A percentile compares a stretch with the other conserved stretches of the same genome.
phyloP scores from a whole-genome alignment of 64 coral and sea anemone species.

The Montipora sp. region DNA sequence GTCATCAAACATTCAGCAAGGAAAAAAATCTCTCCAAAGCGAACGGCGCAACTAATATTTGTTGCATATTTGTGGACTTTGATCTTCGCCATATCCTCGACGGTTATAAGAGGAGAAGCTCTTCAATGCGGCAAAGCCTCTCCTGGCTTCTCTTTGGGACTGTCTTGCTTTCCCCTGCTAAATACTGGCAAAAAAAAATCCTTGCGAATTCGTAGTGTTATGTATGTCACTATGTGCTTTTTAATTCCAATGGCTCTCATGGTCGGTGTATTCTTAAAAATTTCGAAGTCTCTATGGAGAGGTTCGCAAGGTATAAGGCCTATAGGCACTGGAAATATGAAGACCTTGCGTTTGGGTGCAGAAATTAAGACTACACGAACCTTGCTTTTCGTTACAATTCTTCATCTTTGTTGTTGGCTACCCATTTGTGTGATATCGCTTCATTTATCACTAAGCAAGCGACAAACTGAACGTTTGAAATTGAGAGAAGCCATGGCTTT shows the following conservation, averaged over 20 bases:
- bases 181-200: neutral
- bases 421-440: conserved; percentile 54
- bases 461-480: neutral
- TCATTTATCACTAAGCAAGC: neutral
- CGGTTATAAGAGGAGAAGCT: neutral
- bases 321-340: conserved; percentile 62
- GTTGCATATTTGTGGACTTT: conserved; percentile 43
- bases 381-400: conserved; percentile 62
- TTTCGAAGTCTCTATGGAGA: conserved; percentile 59
- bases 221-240: conserved; percentile 47
- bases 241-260: conserved; percentile 68
- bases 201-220: conserved; percentile 26
- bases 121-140: neutral
- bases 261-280: conserved; percentile 43
- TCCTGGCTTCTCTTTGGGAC: neutral
- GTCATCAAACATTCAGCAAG: conserved; percentile 59
- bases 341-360: conserved; percentile 71
- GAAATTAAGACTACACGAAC: conserved; percentile 78
- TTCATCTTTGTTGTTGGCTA: conserved; percentile 71
- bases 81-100: conserved; percentile 43
- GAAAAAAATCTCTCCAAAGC: conserved; percentile 66
- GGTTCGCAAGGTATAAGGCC: conserved; percentile 60
- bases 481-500: neutral
- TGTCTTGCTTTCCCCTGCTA: conserved; percentile 61
- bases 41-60: conserved; percentile 46